Conservation (phyloP, 2,797 vertebrate species). For the Oreortyx pictus region DNA sequence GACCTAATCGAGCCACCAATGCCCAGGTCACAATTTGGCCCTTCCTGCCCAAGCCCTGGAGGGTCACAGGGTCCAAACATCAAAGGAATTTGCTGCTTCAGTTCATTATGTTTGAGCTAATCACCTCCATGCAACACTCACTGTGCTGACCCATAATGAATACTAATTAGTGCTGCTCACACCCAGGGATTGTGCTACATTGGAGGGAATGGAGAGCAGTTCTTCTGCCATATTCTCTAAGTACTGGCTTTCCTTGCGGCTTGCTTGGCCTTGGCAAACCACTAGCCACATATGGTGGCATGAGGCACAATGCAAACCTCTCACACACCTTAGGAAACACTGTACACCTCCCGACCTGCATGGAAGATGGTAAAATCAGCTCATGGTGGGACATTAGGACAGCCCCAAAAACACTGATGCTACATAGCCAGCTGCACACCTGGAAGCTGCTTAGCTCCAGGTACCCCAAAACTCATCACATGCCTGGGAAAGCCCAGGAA, state of each 20-base stretch:
- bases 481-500: background rate
- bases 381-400: fast-evolving
- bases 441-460: background rate
- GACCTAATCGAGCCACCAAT: background rate
- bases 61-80: background rate
- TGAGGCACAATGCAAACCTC: background rate
- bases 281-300: background rate
- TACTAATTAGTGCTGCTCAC: background rate
- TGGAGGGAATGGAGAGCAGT: fast-evolving
- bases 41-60: background rate
- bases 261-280: background rate
- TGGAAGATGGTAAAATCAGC: background rate
- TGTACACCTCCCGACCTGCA: background rate
- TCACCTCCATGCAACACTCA: background rate
- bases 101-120: background rate
- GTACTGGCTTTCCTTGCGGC: background rate
- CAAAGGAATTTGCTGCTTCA: background rate
- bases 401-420: background rate
- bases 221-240: background rate
- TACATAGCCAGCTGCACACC: background rate
- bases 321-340: background rate
- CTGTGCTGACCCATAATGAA: background rate
- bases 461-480: fast-evolving
- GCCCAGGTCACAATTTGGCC: background rate
- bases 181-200: fast-evolving